Evolutionary conservation across 2,113 vertebrate genomes (phyloP).

Genomic region (Micromys minutus): DNA sequence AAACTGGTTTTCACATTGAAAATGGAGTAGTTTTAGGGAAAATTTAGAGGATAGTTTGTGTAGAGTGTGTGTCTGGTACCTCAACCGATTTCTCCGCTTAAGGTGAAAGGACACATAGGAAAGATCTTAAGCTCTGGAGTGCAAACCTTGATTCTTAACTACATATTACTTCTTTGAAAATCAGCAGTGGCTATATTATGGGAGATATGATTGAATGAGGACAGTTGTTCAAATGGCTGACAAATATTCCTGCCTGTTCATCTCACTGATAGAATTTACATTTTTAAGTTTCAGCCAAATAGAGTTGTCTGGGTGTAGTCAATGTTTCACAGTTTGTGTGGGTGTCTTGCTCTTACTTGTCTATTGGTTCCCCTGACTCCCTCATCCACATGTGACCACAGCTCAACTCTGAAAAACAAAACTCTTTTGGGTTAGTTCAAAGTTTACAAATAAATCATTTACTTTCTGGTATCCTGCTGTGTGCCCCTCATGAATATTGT

Average conservation of each 20-base stretch:
- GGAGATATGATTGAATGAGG: neutral
- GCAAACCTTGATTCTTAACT: neutral
- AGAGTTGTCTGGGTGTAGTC: neutral
- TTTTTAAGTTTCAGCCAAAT: neutral
- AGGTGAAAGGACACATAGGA: neutral
- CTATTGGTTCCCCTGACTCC: no score
- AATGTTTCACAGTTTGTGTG: neutral
- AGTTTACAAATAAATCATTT: slow-evolving; percentile 33
- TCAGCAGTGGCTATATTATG: neutral
- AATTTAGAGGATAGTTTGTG: neutral
- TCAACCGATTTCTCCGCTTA: slow-evolving; percentile 1
- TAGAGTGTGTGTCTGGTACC: neutral
- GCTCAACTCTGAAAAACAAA: neutral
- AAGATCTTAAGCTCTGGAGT: neutral
- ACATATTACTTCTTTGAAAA: slow-evolving; percentile 42
- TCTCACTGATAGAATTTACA: neutral
- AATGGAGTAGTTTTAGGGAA: neutral
- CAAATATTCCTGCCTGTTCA: neutral
- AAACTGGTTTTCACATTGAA: neutral
- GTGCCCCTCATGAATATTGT: slow-evolving; percentile 27
- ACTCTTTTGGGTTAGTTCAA: slow-evolving; percentile 20
- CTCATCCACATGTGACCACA: neutral
- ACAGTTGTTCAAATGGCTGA: neutral
- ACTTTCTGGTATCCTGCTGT: neutral
- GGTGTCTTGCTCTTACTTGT: neutral